Base-by-base conservation (phyloP, 2,113 vertebrate genomes). In the Etheostoma cragini region DNA sequence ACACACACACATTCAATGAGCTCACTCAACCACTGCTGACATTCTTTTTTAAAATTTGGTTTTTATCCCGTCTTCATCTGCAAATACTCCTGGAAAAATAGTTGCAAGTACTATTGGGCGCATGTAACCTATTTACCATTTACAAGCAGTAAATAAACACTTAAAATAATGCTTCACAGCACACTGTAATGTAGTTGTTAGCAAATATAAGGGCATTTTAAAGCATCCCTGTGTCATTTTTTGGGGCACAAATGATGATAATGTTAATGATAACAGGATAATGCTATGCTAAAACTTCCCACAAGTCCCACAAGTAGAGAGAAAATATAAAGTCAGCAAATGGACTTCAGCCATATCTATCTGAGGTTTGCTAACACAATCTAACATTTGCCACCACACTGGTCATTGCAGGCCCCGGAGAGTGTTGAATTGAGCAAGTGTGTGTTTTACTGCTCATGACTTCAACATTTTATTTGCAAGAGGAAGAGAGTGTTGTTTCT, bases 21-120 rank as follows among this genome's bases (percentile, higher is more conserved):
- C 26, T 76, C 66, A 67, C 49, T 76, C 75, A 85, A 26, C 15
- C 42, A 26, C 54, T 46, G 6, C 57, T 49, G 56, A 42, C 46
- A 5, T 17, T 45, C 53, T 60, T 47, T 54, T 54, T 13, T 61
- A 52, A 53, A 52, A n/a, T 38, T 21, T 16, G 7, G 0, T 71
- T 77, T 60, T 57, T 21, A 58, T 10, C 38, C 4, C 17, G 15
- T 30, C 22, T n/a, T n/a, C 24, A 56, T 69, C 33, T 63, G 58
- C 19, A 73, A 63, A 63, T 45, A 11, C n/a, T 14, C 1, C 5
- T 30, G 15, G 19, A 17, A 33, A 73, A 60, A 74, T 8, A 49
- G 21, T 33, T 8, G 57, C 2, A 19, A 8, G 35, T 52, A 64
- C 16, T 26, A 46, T 21, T 26, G 0, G 16, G 12, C 17, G 16